A percentile compares a stretch with the other conserved stretches of the same genome.
These are phyloP conservation scores for Meliscaeva auricollis DNA, from an alignment of 2,888 invertebrate genomes.

Conservation along the genomic window DNA sequence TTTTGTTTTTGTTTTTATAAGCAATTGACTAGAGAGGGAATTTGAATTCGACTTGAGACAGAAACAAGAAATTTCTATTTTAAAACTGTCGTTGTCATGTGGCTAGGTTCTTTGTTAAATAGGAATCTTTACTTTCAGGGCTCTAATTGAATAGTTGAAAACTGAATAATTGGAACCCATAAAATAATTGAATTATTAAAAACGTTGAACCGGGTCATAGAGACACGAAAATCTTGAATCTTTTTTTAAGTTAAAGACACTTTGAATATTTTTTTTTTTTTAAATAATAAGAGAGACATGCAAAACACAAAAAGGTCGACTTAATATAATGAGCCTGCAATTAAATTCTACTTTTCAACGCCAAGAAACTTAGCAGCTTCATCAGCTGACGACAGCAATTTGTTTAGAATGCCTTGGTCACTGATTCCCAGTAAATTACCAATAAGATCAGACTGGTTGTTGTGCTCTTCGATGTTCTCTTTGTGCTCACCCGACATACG, in stretches of 20 bases:
- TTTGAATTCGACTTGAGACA: conserved; percentile 30
- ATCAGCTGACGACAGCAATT: conserved; percentile 91
- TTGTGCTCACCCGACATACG: conserved; percentile 81
- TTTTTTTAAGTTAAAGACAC: conserved; percentile 5
- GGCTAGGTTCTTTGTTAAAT: not conserved
- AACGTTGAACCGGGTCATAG: not conserved
- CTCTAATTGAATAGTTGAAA: too few relatives aligned
- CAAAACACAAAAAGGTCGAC: not conserved
- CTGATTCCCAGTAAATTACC: conserved; percentile 95
- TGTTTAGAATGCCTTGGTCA: conserved; percentile 93
- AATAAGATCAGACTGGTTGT: conserved; percentile 88
- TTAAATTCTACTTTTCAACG: conserved; percentile 87
- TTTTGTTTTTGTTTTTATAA: conserved; percentile 49
- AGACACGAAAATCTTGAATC: conserved; percentile 1
- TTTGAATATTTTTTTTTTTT: not conserved
- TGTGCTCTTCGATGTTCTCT: conserved; percentile 80
- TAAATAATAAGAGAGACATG: conserved; percentile 24
- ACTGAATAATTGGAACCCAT: not conserved
- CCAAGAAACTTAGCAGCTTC: conserved; percentile 95
- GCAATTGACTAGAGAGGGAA: conserved; percentile 75
- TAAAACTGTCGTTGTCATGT: not conserved
- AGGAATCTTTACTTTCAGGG: too few relatives aligned
- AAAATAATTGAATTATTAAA: not conserved
- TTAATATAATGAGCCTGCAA: not conserved
- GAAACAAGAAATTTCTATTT: conserved; percentile 26